Evolutionary conservation across 1,140 invertebrate species (phyloP), one percentile per base, ranked within the genome.

Genomic region (Leptinotarsa lineolata): DNA sequence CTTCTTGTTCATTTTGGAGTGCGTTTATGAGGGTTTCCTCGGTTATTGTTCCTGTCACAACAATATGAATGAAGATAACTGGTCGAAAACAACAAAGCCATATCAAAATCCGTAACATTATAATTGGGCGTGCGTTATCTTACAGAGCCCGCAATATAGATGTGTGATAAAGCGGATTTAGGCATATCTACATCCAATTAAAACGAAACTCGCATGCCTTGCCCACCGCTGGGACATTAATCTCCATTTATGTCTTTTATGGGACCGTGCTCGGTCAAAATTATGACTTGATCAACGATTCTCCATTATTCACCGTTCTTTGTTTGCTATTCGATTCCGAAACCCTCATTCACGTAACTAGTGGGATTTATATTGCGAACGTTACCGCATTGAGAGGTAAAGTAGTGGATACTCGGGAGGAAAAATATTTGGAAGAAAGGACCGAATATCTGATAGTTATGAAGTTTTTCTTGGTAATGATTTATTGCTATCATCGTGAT

Each of bases 151-250:
- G 77, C 73, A 74, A 76, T 74, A 78, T 76, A 76, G 77, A 76
- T 74, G 58, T 24, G 63, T 74, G 74, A 77, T 77, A 75, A 77
- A 75, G 11, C 74, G 69, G 72, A 76, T 76, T 76, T 70, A 21
- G 61, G 70, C 72, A 76, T 76, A 78, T 76, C 75, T 76, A 76
- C 66, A 72, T 76, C 75, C 75, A 76, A 78, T 78, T 78, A 76
- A 76, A 68, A 67, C 65, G 67, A 54, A 72, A 68, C 71, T 76
- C 48, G 48, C 48, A 54, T 54, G 48, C 61, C 61, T 63, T 63
- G 54, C 64, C 74, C 65, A 61, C 58, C 46, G 45, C 68, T 74
- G 58, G 44, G 67, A 24, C 69, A 78, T 76, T 74, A 76, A 76
- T 78, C 75, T 78, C 75, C 72, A 73, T 78, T 74, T 74, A 72